A percentile compares a stretch with the other conserved stretches of the same genome.
Evolutionary conservation across 35 echinoderm and acorn worm species (phyloP).

Genomic region (Nesometra sesokonis): DNA sequence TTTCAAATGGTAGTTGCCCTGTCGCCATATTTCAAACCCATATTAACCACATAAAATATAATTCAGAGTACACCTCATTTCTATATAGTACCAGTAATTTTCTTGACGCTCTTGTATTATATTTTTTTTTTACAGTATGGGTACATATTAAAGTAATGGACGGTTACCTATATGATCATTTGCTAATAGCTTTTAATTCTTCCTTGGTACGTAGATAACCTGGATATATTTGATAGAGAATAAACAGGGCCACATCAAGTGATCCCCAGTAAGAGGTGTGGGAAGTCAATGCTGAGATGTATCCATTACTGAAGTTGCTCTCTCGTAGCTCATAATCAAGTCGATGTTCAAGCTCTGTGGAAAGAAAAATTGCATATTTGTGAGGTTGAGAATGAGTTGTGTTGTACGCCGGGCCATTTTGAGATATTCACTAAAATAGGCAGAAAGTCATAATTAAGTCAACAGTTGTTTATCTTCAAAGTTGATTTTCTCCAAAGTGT

Average conservation of each 20-base stretch:
- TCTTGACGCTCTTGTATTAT: too few relatives aligned
- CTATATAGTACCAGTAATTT: too few relatives aligned
- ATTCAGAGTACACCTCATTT: too few relatives aligned
- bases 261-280: conserved; percentile 90
- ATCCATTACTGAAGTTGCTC: conserved; percentile 56
- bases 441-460: neutral
- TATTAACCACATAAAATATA: too few relatives aligned
- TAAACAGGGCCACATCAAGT: conserved; percentile 55
- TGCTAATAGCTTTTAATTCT: neutral
- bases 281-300: conserved; percentile 86
- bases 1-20: too few relatives aligned
- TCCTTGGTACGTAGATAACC: conserved; percentile 35
- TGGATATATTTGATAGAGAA: conserved; percentile 76
- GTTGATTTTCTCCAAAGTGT: too few relatives aligned
- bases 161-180: neutral
- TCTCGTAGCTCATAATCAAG: conserved; percentile 89
- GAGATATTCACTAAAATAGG: too few relatives aligned
- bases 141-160: too few relatives aligned
- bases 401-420: too few relatives aligned
- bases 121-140: too few relatives aligned
- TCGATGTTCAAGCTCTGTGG: conserved; percentile 77
- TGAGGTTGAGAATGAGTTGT: neutral
- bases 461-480: too few relatives aligned
- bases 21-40: too few relatives aligned
- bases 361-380: neutral